Percentiles rank a stretch among this genome's conserved stretches.
These are phyloP conservation scores for Sceloporus tristichus DNA, from an alignment of 2,113 vertebrate genomes.

Conservation along the genomic window DNA sequence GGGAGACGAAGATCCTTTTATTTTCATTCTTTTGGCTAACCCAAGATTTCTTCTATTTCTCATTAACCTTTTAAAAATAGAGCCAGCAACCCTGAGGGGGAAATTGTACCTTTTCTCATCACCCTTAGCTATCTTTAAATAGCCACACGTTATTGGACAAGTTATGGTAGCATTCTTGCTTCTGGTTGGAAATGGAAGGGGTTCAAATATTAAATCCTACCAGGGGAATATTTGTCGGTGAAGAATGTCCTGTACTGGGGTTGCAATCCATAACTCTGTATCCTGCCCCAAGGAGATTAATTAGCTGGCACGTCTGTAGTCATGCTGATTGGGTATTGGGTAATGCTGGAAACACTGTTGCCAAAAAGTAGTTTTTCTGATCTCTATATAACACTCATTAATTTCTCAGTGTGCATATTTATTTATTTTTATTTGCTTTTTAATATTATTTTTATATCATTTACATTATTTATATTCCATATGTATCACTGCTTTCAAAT, in stretches of 20 bases:
- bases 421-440: neutral
- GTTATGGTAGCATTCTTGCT: conserved; percentile 66
- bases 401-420: neutral
- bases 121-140: conserved; percentile 57
- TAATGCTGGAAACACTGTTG: too few species aligned
- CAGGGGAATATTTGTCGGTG: conserved; percentile 47
- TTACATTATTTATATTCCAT: neutral
- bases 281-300: neutral
- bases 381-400: neutral
- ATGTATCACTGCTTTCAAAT: neutral
- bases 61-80: conserved; percentile 78
- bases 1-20: conserved; percentile 55
- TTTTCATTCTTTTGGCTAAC: conserved; percentile 79
- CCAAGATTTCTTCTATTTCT: conserved; percentile 74
- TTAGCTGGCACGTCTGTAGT: neutral
- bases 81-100: conserved; percentile 68
- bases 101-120: conserved; percentile 68
- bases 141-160: conserved; percentile 64
- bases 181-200: conserved; percentile 60
- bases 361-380: too few species aligned
- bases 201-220: conserved; percentile 56
- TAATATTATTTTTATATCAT: neutral
- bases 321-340: too few species aligned
- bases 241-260: conserved; percentile 46
- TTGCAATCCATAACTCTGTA: conserved; percentile 36